A percentile compares a stretch with the other conserved stretches of the same genome.
phyloP scores from a whole-genome alignment of 2,797 vertebrate genomes.

The Enteromius treurensis region DNA sequence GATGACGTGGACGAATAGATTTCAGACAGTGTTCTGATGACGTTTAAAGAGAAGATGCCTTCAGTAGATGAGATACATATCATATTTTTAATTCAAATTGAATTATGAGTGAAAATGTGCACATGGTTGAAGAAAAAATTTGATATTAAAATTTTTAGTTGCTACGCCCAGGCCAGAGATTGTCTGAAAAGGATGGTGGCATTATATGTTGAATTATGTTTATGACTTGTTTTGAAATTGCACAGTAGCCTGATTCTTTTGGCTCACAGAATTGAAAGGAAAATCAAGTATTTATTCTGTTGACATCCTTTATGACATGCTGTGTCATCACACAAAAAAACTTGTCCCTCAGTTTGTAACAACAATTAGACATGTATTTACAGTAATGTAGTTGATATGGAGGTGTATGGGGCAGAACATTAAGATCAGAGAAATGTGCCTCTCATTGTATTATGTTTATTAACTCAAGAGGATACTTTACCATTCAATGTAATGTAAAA shows the following conservation, averaged over 20 bases:
- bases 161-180: constrained; percentile 15
- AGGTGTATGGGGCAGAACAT: background rate
- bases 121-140: background rate
- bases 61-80: constrained; percentile 7
- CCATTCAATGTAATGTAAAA: background rate
- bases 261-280: constrained; percentile 13
- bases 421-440: background rate
- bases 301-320: background rate
- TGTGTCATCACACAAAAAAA: background rate
- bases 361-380: background rate
- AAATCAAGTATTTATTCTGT: background rate
- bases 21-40: constrained; percentile 19
- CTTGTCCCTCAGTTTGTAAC: background rate
- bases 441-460: background rate
- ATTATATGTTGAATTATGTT: constrained; percentile 10
- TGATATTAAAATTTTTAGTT: background rate
- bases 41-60: constrained; percentile 17
- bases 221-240: constrained; percentile 27
- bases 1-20: background rate
- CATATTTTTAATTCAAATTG: constrained; percentile 55
- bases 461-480: background rate
- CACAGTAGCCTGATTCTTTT: constrained; percentile 30
- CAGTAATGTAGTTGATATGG: background rate
- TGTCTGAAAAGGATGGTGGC: constrained; percentile 1
- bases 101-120: constrained; percentile 45